These are phyloP conservation scores for Pipistrellus pygmaeus DNA, from an alignment of 2,797 vertebrate species.

Conservation along the genomic window DNA sequence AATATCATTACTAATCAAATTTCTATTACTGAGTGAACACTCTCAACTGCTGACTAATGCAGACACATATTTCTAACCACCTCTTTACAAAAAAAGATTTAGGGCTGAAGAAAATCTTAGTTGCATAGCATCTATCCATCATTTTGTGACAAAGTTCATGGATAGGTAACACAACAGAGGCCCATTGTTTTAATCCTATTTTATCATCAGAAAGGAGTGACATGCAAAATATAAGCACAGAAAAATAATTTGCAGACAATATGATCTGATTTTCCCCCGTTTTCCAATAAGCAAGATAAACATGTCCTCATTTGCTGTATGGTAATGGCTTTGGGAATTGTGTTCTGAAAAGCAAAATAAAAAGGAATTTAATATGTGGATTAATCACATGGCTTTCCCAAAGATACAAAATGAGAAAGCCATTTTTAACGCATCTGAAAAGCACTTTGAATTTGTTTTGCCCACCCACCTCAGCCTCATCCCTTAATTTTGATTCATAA, in stretches of 20 bases:
- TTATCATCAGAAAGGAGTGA: conserved; percentile 45
- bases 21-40: neutral
- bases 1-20: conserved; percentile 32
- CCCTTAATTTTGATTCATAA: neutral
- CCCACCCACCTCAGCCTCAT: neutral
- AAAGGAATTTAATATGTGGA: conserved; percentile 33
- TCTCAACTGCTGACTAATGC: neutral
- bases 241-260: conserved; percentile 63
- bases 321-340: conserved; percentile 31
- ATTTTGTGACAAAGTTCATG: conserved; percentile 41
- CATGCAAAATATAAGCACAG: conserved; percentile 10
- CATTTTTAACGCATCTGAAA: conserved; percentile 44
- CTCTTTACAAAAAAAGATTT: conserved; percentile 11
- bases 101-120: conserved; percentile 21
- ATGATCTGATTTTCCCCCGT: conserved; percentile 40
- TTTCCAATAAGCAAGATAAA: conserved; percentile 62
- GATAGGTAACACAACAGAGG: conserved; percentile 24
- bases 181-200: neutral
- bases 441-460: neutral
- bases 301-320: neutral
- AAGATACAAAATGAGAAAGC: conserved; percentile 45
- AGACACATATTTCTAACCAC: neutral
- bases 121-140: conserved; percentile 30
- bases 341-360: conserved; percentile 61
- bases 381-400: conserved; percentile 52